Evolutionary conservation across 2,113 vertebrate species (phyloP).

Genomic region (Chiloscyllium plagiosum): DNA sequence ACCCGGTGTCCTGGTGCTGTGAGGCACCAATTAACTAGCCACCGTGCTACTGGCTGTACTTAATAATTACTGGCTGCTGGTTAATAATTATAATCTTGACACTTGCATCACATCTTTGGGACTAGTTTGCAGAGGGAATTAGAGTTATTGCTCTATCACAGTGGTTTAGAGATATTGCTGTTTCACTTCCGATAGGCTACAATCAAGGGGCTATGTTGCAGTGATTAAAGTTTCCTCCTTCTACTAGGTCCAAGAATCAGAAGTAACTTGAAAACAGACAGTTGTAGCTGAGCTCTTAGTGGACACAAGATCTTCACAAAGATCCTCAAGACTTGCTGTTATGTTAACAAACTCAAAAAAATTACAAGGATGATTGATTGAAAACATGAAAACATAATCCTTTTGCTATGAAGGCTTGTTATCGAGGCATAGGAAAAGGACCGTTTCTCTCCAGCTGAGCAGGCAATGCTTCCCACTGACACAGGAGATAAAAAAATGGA

Average conservation of each 20-base stretch:
- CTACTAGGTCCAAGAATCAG: neutral
- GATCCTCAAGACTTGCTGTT: too few species aligned
- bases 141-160: neutral
- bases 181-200: neutral
- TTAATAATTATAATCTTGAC: neutral
- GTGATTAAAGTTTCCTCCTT: neutral
- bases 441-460: neutral
- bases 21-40: too few species aligned
- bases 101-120: neutral
- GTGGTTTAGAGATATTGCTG: neutral
- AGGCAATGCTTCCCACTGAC: neutral
- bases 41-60: too few species aligned
- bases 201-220: neutral
- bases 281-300: neutral
- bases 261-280: neutral
- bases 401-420: neutral
- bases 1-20: too few species aligned
- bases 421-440: neutral
- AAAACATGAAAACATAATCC: neutral
- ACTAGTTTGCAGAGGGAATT: neutral
- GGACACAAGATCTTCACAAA: neutral
- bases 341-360: neutral
- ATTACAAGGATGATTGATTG: neutral
- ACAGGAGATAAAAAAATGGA: neutral
- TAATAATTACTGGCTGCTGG: neutral